phyloP scores from a whole-genome alignment of 2,113 vertebrate species.

The Potamarius usumacintae region DNA sequence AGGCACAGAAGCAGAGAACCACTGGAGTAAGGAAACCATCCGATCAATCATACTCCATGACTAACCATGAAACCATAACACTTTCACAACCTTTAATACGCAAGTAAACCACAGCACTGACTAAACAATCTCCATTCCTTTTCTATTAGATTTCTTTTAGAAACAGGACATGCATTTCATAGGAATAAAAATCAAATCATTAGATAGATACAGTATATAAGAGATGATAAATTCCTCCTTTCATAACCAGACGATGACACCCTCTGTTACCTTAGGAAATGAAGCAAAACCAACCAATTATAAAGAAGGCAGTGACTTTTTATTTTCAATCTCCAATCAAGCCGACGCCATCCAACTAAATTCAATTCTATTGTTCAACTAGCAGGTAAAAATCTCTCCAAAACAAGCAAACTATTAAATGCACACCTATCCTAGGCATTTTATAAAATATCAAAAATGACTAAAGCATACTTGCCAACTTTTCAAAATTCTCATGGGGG shows the following conservation, averaged over 20 bases:
- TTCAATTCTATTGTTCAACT: constrained; percentile 21
- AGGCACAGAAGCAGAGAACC: not conserved
- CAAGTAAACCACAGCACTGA: not conserved
- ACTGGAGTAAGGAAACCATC: not conserved
- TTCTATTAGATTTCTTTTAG: not conserved
- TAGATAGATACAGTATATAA: not conserved
- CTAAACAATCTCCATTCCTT: not conserved
- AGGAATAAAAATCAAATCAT: not conserved
- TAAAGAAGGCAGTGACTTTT: not conserved
- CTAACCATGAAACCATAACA: not conserved
- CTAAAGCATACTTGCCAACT: too few relatives aligned
- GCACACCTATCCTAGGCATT: not conserved
- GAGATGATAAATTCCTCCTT: not conserved
- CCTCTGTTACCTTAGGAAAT: constrained; percentile 29
- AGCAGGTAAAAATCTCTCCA: not conserved
- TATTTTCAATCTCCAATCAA: constrained; percentile 6
- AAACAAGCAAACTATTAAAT: not conserved
- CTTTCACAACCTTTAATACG: not conserved
- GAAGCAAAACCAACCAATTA: constrained; percentile 15
- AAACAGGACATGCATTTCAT: not conserved
- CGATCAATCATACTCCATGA: too few relatives aligned
- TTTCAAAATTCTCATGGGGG: too few relatives aligned
- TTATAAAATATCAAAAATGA: not conserved
- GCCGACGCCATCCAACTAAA: not conserved
- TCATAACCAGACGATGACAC: constrained; percentile 2